A percentile compares a stretch with the other conserved stretches of the same genome.
phyloP scores from a whole-genome alignment of 2,113 vertebrate species.

The Siphamia tubifer region DNA sequence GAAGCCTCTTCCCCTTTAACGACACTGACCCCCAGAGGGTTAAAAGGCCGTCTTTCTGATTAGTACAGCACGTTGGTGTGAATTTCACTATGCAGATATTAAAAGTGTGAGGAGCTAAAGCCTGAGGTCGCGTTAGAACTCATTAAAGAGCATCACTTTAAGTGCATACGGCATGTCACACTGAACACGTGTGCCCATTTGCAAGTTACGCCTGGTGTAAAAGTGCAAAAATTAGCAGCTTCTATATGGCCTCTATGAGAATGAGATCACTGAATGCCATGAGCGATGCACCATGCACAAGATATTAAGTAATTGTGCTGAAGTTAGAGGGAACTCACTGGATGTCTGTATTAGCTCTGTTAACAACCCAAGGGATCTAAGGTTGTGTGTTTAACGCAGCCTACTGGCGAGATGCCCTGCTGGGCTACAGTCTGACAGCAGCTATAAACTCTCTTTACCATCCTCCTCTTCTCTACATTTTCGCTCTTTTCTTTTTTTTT shows the following conservation, averaged over 20 bases:
- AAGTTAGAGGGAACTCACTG: background rate
- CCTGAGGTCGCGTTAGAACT: background rate
- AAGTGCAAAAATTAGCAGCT: background rate
- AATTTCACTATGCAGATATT: no score
- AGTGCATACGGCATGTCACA: no score
- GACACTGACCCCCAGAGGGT: no score
- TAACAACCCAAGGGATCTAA: conserved; percentile 12
- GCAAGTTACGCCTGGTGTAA: background rate
- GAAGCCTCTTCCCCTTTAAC: no score
- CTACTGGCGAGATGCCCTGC: conserved; percentile 64
- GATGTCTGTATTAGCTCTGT: background rate
- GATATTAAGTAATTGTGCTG: background rate
- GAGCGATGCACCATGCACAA: background rate
- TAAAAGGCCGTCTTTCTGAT: no score
- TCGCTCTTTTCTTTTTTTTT: background rate
- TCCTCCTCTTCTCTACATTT: conserved; percentile 11
- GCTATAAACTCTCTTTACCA: conserved; percentile 64
- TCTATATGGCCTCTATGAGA: no score
- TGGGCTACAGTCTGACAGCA: conserved; percentile 62
- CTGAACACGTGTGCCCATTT: background rate
- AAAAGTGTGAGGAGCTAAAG: background rate
- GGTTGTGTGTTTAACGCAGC: conserved; percentile 60
- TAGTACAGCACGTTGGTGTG: no score
- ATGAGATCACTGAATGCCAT: background rate
- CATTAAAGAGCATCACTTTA: background rate